phyloP scores from a whole-genome alignment of 2,888 invertebrate species.

The Pocota personata region DNA sequence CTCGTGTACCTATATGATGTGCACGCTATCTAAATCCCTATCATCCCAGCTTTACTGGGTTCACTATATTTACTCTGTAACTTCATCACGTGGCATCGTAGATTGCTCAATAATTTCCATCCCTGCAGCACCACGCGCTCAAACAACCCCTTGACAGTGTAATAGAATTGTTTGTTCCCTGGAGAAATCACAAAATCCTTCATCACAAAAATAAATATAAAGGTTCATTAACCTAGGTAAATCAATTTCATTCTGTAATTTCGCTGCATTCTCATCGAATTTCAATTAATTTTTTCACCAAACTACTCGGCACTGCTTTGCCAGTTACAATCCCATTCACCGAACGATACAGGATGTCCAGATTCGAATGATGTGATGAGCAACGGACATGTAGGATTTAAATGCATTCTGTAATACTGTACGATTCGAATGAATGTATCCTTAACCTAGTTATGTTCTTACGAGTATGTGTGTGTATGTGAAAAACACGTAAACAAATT shows the following conservation, averaged over 20 bases:
- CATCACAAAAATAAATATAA: slow-evolving; percentile 34
- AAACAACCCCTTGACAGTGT: background rate
- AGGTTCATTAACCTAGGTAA: slow-evolving; percentile 51
- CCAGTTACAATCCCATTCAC: slow-evolving; percentile 12
- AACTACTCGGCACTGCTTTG: background rate
- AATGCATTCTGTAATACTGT: slow-evolving; percentile 5
- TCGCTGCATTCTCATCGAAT: slow-evolving; percentile 30
- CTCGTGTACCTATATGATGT: background rate
- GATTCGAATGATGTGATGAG: background rate
- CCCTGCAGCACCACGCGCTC: background rate
- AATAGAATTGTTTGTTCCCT: slow-evolving; percentile 23
- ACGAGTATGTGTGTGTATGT: too few relatives aligned
- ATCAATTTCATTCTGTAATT: slow-evolving; percentile 48
- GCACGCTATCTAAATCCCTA: background rate
- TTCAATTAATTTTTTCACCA: slow-evolving; percentile 49
- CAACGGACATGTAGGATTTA: slow-evolving; percentile 11
- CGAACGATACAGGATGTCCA: background rate
- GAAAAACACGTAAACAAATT: slow-evolving; percentile 53
- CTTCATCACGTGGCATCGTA: slow-evolving; percentile 25
- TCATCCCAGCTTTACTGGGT: background rate
- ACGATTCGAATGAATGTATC: slow-evolving; percentile 15
- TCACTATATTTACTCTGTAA: slow-evolving; percentile 3
- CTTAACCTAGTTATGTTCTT: slow-evolving; percentile 38
- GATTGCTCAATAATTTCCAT: slow-evolving; percentile 10
- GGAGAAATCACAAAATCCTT: slow-evolving; percentile 41